Evolutionary conservation across 2,113 vertebrate genomes (phyloP).

Genomic region (Anhinga rufa): DNA sequence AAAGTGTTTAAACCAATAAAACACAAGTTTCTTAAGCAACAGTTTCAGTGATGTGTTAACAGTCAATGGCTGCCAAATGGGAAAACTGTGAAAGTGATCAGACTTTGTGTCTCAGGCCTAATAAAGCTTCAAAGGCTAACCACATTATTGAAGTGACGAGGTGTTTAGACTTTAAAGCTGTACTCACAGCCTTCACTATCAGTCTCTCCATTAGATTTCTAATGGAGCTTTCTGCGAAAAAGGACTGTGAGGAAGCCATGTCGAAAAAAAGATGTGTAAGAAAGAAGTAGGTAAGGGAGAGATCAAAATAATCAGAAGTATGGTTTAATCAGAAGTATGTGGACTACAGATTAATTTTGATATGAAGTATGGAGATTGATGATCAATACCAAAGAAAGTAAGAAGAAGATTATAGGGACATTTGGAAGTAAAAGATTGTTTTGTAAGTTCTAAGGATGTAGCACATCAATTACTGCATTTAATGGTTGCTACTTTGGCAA

Average conservation of each 20-base stretch:
- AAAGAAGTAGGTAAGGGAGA: background rate
- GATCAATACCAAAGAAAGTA: background rate
- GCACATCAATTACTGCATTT: background rate
- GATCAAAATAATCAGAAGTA: background rate
- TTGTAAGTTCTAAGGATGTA: background rate
- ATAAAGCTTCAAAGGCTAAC: slow-evolving; percentile 43
- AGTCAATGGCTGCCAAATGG: background rate
- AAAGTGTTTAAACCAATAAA: background rate
- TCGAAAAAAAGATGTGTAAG: background rate
- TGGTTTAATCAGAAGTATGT: background rate
- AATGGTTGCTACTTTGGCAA: background rate
- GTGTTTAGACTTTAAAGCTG: slow-evolving; percentile 36
- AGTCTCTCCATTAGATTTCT: background rate
- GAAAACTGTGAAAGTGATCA: slow-evolving; percentile 22
- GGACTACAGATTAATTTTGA: background rate
- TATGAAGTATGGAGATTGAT: background rate
- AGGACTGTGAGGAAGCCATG: background rate
- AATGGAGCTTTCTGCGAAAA: background rate
- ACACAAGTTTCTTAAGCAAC: background rate
- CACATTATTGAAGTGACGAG: slow-evolving; percentile 26
- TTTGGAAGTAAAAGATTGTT: background rate
- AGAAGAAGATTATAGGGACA: background rate
- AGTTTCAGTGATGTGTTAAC: slow-evolving; percentile 29
- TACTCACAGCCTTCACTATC: background rate
- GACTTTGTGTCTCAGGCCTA: background rate